Percentiles rank a stretch among this genome's conserved stretches.
Evolutionary conservation across 2,888 invertebrate species (phyloP).

Genomic region (Beris chalybata): DNA sequence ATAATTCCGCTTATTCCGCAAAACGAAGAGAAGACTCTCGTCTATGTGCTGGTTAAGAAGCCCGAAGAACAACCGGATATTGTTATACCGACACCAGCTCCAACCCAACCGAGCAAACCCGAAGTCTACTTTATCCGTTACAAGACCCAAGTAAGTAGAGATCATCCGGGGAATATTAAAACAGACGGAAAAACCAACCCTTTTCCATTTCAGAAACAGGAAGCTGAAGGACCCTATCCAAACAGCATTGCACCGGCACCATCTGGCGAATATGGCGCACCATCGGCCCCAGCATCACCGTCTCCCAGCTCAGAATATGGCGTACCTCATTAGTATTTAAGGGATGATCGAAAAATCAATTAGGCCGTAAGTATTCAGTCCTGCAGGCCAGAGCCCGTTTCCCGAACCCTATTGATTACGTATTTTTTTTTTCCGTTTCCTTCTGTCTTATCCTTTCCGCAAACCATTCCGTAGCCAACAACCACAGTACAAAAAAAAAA

Average conservation of each 20-base stretch:
- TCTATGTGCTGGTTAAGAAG: constrained; percentile 75
- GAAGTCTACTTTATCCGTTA: constrained; percentile 77
- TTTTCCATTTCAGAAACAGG: constrained; percentile 47
- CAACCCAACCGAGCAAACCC: constrained; percentile 74
- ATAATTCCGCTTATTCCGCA: constrained; percentile 66
- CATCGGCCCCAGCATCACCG: constrained; percentile 45
- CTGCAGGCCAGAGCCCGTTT: not conserved
- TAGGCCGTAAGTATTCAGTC: not conserved
- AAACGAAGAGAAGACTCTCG: constrained; percentile 74
- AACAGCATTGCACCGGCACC: constrained; percentile 52
- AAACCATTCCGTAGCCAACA: no score
- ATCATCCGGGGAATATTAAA: not conserved
- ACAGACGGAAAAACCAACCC: not conserved
- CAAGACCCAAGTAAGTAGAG: constrained; percentile 63
- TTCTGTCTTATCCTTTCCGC: no score
- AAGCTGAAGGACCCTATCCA: constrained; percentile 52
- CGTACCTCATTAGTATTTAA: constrained; percentile 44
- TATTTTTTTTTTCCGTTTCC: no score
- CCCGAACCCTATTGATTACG: no score
- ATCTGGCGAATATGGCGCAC: constrained; percentile 53
- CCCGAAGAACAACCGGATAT: constrained; percentile 73
- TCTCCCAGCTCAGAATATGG: constrained; percentile 55
- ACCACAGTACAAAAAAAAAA: no score
- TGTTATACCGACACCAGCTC: constrained; percentile 68
- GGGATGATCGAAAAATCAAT: constrained; percentile 12